Conservation (phyloP, 1,140 invertebrate species). For the Zaprionus capensis region DNA sequence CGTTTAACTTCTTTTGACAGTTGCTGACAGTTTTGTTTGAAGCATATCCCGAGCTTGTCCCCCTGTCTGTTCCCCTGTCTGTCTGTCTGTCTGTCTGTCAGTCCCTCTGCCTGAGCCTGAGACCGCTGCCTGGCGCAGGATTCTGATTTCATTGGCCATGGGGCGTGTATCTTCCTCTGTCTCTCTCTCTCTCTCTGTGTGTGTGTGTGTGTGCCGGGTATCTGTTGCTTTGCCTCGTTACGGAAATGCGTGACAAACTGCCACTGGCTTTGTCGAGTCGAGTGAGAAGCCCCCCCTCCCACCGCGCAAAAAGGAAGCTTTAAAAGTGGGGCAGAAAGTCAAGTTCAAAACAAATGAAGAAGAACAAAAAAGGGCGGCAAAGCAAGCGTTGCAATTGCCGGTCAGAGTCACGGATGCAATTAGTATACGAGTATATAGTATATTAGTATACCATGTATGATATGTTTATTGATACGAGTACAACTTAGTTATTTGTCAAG, state of each 20-base stretch:
- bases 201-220: conserved; percentile 19
- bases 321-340: conserved; percentile 1
- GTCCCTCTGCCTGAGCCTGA: conserved; percentile 35
- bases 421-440: too few species aligned
- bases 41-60: conserved; percentile 48
- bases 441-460: neutral
- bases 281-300: neutral
- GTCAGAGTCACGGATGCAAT: neutral
- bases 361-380: neutral
- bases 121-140: conserved; percentile 12
- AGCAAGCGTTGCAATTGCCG: neutral
- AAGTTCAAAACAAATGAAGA: conserved; percentile 5
- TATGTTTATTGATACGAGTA: too few species aligned
- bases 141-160: conserved; percentile 40
- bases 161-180: conserved; percentile 8
- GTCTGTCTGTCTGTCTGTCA: neutral
- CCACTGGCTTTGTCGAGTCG: conserved; percentile 26
- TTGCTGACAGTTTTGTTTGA: conserved; percentile 80
- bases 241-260: conserved; percentile 49
- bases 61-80: conserved; percentile 2
- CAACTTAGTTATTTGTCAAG: too few species aligned
- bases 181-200: neutral
- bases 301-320: neutral
- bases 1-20: conserved; percentile 77
- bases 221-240: conserved; percentile 50